Evolutionary conservation across 53 echinoderm and acorn worm species (phyloP).

Genomic region (Temnopleurus reevesii): DNA sequence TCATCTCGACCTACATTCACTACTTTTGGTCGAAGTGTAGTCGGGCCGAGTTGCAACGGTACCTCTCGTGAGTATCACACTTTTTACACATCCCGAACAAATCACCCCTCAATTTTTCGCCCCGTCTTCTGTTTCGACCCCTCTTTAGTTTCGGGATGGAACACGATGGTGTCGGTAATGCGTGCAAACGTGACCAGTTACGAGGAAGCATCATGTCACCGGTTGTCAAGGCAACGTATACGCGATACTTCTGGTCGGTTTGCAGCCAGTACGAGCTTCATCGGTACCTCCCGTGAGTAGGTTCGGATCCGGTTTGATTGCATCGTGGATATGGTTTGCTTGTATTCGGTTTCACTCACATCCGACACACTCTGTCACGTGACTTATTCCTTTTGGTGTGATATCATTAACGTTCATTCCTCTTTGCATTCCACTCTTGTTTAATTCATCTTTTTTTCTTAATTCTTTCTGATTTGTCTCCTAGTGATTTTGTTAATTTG

Average conservation of each 20-base stretch:
- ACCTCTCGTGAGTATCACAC: constrained; percentile 67
- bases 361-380: not conserved
- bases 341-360: not conserved
- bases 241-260: constrained; percentile 93
- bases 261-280: constrained; percentile 78
- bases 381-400: not conserved
- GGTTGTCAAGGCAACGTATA: constrained; percentile 80
- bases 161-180: constrained; percentile 86
- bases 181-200: constrained; percentile 68
- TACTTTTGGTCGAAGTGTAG: constrained; percentile 99
- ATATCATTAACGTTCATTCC: not conserved
- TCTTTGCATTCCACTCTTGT: not conserved
- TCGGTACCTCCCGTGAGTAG: constrained; percentile 72
- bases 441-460: not conserved
- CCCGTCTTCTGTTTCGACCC: not conserved
- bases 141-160: constrained; percentile 85
- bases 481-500: not conserved
- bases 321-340: not conserved
- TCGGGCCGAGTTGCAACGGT: constrained; percentile 61
- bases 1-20: constrained; percentile 83
- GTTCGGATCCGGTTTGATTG: not conserved
- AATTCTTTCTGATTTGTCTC: not conserved
- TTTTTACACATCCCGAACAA: not conserved
- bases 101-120: not conserved
- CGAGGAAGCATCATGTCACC: constrained; percentile 87